These are phyloP conservation scores for Nemotelus pantherinus DNA, from an alignment of 2,888 invertebrate genomes.

Conservation along the genomic window DNA sequence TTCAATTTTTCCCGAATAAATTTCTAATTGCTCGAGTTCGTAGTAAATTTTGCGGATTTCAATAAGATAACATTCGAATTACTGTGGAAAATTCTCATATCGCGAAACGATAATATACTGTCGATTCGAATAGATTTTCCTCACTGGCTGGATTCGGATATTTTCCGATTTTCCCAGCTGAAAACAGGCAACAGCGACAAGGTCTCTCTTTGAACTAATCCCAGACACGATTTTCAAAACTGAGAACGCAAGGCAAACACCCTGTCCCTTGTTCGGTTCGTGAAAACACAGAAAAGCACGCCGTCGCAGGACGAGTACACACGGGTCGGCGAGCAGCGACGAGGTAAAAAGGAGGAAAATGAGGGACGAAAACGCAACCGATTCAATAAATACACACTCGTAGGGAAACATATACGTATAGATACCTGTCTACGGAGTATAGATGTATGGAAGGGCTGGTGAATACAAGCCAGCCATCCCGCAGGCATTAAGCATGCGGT, in stretches of 20 bases:
- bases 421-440: neutral
- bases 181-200: conserved; percentile 35
- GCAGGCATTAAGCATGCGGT: conserved; percentile 17
- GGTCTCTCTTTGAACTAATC: conserved; percentile 42
- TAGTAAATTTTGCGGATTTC: too few species aligned
- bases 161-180: conserved; percentile 11
- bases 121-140: neutral
- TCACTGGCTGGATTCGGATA: neutral
- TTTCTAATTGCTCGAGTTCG: too few species aligned
- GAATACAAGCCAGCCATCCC: neutral
- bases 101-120: too few species aligned
- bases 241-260: conserved; percentile 21
- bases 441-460: neutral
- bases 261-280: neutral
- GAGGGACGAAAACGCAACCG: conserved; percentile 31
- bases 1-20: too few species aligned
- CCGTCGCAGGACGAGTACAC: neutral
- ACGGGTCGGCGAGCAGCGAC: neutral
- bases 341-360: conserved; percentile 12
- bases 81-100: too few species aligned
- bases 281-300: neutral
- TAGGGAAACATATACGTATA: neutral
- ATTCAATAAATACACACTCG: conserved; percentile 1
- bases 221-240: conserved; percentile 35
- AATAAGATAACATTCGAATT: too few species aligned